Base-by-base conservation (phyloP, 1,140 invertebrate genomes). In the Riptortus pedestris region DNA sequence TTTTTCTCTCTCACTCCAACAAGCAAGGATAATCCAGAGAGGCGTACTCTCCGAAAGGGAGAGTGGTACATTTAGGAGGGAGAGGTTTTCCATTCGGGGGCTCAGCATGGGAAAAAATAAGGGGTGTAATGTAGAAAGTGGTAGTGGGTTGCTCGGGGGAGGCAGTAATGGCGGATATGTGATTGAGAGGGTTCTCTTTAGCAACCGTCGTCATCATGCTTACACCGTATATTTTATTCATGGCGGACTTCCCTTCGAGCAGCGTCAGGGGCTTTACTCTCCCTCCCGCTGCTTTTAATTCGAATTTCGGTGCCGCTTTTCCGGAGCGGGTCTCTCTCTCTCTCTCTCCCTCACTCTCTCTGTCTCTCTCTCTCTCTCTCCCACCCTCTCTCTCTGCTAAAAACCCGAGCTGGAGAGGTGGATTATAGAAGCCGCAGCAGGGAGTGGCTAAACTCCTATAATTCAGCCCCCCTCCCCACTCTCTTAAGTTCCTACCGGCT, bases 221-320 rank as follows among this genome's bases (percentile, higher is more conserved):
- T 55, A 55, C 51, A 24, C 20, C 18, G 51, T 16, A 55, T 55
- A 55, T 55, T 24, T 55, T 55, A 55, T 55, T 55, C 51, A 55
- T 55, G 22, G 51, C 20, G 20, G 18, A 24, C 31, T 48, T 24
- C 47, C 24, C 51, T 31, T 31, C n/a, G n/a, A n/a, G n/a, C n/a
- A n/a, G n/a, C n/a, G n/a, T n/a, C n/a, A n/a, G n/a, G n/a, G n/a
- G n/a, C n/a, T n/a, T n/a, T n/a, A 7, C 62, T 33, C 14, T 14
- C 51, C 31, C 24, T 57, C 28, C 24, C 27, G 16, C 51, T 22
- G 43, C 51, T 64, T 64, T 64, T 58, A 58, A 59, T 64, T 64
- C 51, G 62, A 57, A 64, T 64, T 59, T 57, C 62, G 62, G 48
- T 38, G 26, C 52, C 51, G 26, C 51, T 64, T 64, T 64, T 29